A percentile compares a stretch with the other conserved stretches of the same genome.
These are phyloP conservation scores for Numenius arquata DNA, from an alignment of 2,113 vertebrate genomes.

Conservation along the genomic window DNA sequence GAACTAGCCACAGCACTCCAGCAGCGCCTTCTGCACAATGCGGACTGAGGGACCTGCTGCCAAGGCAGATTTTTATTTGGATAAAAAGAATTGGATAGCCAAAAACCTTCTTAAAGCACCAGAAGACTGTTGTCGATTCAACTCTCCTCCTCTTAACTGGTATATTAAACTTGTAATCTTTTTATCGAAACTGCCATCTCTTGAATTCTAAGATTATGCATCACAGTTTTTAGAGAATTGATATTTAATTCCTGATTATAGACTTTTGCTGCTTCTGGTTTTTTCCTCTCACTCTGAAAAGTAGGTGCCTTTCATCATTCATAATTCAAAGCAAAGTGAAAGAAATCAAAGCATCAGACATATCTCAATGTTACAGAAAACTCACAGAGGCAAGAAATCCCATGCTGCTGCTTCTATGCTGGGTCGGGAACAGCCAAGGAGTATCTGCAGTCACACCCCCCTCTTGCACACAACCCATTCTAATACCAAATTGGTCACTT, in stretches of 20 bases:
- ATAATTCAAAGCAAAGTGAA: not conserved
- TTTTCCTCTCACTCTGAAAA: not conserved
- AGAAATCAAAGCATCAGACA: not conserved
- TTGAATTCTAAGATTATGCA: not conserved
- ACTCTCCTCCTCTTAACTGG: not conserved
- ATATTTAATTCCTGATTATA: not conserved
- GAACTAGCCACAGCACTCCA: not conserved
- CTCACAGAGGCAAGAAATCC: not conserved
- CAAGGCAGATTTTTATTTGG: not conserved
- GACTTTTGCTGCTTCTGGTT: not conserved
- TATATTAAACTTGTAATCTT: not conserved
- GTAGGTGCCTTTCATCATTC: not conserved
- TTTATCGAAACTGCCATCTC: not conserved
- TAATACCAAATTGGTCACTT: not conserved
- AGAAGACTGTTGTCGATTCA: not conserved
- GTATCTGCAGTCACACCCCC: not conserved
- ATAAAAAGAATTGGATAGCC: not conserved
- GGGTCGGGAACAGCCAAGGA: not conserved
- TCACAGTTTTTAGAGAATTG: not conserved
- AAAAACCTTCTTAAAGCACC: not conserved
- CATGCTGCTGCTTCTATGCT: not conserved
- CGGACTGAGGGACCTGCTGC: not conserved
- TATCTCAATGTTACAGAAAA: not conserved
- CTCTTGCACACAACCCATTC: not conserved
- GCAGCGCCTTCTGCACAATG: not conserved